phyloP scores from a whole-genome alignment of 2,888 invertebrate genomes.

The Ecliptopera silaceata region DNA sequence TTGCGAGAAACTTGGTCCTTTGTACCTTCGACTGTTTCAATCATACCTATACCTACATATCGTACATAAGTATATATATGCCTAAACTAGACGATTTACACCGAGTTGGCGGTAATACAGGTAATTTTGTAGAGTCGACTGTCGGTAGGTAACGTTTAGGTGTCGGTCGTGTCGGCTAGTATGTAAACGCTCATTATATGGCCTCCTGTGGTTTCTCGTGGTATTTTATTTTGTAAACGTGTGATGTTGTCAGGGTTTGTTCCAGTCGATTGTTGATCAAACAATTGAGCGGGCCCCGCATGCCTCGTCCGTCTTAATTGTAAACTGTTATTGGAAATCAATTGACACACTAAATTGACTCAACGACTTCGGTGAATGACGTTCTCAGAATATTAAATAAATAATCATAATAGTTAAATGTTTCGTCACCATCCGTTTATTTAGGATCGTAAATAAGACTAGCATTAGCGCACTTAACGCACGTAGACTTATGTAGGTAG shows the following conservation, averaged over 20 bases:
- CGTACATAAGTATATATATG: no score
- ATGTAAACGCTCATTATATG: no score
- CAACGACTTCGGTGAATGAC: slow-evolving; percentile 60
- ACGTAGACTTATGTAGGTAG: neutral
- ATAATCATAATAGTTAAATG: slow-evolving; percentile 2
- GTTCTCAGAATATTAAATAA: slow-evolving; percentile 34
- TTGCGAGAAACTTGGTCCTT: slow-evolving; percentile 42
- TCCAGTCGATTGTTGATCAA: slow-evolving; percentile 69
- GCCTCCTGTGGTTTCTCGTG: slow-evolving; percentile 51
- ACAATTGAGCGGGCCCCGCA: slow-evolving; percentile 76
- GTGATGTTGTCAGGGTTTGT: slow-evolving; percentile 56
- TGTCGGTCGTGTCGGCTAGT: no score
- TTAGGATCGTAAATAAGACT: neutral
- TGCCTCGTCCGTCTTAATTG: slow-evolving; percentile 73
- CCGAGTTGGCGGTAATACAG: no score
- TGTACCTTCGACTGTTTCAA: no score
- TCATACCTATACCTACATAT: no score
- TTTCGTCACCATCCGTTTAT: slow-evolving; percentile 31
- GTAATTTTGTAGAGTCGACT: no score
- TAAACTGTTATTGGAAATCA: slow-evolving; percentile 80
- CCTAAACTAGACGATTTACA: no score
- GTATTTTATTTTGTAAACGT: slow-evolving; percentile 58
- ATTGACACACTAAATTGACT: slow-evolving; percentile 72
- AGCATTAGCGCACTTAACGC: neutral
- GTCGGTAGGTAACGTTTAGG: no score